Evolutionary conservation across 2,888 invertebrate species (phyloP).

Genomic region (Apodemia mormo): DNA sequence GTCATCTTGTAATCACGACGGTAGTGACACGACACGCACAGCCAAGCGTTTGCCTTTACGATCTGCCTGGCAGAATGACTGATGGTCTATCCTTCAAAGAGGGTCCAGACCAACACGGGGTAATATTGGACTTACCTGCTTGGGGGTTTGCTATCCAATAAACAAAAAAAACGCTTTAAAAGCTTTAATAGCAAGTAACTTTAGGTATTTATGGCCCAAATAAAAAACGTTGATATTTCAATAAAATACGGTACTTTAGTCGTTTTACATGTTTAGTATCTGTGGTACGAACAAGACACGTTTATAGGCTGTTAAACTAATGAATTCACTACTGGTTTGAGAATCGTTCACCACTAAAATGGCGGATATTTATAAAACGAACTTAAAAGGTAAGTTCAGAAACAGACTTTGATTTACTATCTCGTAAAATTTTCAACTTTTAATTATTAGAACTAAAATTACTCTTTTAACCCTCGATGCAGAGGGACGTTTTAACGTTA

Average conservation of each 20-base stretch:
- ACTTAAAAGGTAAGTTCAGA: neutral
- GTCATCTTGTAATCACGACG: no score
- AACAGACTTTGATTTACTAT: neutral
- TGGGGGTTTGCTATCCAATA: no score
- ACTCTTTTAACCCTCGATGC: no score
- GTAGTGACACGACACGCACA: no score
- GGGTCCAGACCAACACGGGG: no score
- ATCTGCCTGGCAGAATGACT: no score
- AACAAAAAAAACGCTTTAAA: no score
- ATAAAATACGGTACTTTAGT: neutral
- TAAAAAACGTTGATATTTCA: neutral
- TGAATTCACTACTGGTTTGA: constrained; percentile 5
- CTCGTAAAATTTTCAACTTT: neutral
- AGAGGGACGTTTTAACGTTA: no score
- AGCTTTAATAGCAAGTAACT: neutral
- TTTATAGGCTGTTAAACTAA: constrained; percentile 5
- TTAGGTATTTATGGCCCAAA: neutral
- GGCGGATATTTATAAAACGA: neutral
- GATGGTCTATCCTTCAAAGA: no score
- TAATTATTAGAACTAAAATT: no score
- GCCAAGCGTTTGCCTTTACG: no score
- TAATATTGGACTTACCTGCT: no score
- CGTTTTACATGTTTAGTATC: constrained; percentile 3
- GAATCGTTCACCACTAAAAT: neutral
- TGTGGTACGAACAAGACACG: neutral